phyloP scores from a whole-genome alignment of 2,797 vertebrate species.

The Megaceryle alcyon region DNA sequence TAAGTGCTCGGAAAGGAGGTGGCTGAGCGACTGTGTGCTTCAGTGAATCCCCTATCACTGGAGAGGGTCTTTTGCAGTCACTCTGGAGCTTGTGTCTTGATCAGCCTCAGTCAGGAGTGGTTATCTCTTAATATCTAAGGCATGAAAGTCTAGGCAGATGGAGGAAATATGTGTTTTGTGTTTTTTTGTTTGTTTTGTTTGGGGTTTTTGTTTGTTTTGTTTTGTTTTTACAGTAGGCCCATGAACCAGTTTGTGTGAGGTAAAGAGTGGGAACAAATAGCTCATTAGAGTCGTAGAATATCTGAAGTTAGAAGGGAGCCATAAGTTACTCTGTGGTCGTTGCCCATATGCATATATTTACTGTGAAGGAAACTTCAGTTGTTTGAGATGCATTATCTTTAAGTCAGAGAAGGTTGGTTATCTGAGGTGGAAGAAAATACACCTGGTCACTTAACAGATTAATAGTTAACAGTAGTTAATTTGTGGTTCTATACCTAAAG shows the following conservation, averaged over 20 bases:
- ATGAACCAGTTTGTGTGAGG: neutral
- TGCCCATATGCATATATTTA: rapidly evolving
- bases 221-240: neutral
- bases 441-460: neutral
- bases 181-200: no score
- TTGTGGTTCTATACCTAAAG: neutral
- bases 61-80: neutral
- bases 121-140: neutral
- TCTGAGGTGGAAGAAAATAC: neutral
- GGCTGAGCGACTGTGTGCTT: neutral
- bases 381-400: neutral
- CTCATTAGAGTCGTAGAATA: neutral
- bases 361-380: neutral
- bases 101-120: neutral
- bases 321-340: neutral
- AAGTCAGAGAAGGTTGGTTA: neutral
- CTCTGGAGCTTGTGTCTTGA: neutral
- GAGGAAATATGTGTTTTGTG: neutral
- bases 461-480: neutral
- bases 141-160: neutral
- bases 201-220: no score
- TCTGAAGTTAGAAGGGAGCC: neutral
- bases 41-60: neutral
- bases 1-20: neutral
- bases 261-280: neutral